These are phyloP conservation scores for Andricus curvator DNA, from an alignment of 2,888 invertebrate genomes.

Conservation along the genomic window DNA sequence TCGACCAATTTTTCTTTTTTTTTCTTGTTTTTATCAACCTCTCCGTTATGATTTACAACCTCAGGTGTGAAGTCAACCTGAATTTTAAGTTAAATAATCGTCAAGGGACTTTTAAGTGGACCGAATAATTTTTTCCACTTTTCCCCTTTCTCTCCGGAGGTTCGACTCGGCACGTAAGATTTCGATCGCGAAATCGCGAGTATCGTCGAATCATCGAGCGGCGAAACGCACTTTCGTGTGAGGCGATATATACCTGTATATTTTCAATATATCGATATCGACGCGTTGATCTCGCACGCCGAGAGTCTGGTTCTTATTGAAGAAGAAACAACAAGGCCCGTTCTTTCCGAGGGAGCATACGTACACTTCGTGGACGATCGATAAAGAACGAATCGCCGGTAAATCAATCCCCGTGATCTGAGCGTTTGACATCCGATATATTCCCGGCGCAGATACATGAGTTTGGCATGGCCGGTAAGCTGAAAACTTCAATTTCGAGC, in stretches of 20 bases:
- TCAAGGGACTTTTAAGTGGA: background rate
- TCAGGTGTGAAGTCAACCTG: background rate
- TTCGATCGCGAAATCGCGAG: slow-evolving; percentile 15
- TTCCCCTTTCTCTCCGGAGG: background rate
- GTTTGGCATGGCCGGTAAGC: slow-evolving; percentile 25
- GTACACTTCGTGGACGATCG: slow-evolving; percentile 45
- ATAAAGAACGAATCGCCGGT: slow-evolving; percentile 45
- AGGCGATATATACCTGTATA: slow-evolving; percentile 11
- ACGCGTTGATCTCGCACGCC: slow-evolving; percentile 38
- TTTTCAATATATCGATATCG: slow-evolving; percentile 44
- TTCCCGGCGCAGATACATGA: slow-evolving; percentile 26
- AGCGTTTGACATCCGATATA: slow-evolving; percentile 38
- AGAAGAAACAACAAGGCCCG: slow-evolving; percentile 36
- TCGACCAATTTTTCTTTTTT: background rate
- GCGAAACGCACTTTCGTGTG: slow-evolving; percentile 32
- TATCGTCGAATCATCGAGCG: slow-evolving; percentile 26
- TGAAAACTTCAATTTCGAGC: background rate
- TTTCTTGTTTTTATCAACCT: background rate
- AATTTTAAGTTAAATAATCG: background rate
- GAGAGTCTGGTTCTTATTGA: slow-evolving; percentile 14
- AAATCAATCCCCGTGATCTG: slow-evolving; percentile 39
- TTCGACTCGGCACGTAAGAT: slow-evolving; percentile 4
- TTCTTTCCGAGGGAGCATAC: slow-evolving; percentile 41
- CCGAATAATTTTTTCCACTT: background rate
- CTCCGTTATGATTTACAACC: background rate